Base-by-base conservation (phyloP, 2,888 invertebrate genomes). In the Caenorhabditis imperialis region DNA sequence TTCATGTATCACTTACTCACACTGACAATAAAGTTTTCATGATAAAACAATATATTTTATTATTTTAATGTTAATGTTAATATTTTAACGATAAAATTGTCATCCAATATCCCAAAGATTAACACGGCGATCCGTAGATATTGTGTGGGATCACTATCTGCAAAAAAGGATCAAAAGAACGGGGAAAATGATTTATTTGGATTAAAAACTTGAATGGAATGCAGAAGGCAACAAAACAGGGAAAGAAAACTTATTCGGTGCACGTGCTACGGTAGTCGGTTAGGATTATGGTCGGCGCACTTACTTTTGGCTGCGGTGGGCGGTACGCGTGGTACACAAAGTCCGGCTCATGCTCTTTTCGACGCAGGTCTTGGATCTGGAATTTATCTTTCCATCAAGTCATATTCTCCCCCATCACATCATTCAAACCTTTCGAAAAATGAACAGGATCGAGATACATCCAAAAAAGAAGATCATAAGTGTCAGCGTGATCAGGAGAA, bases 311-410 rank as follows among this genome's bases (percentile, higher is more conserved):
- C 48, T 75, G 75, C 27, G 70, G 75, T 35, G 70, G 63, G 23
- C 65, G 70, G 48, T 75, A 75, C 12, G 75, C 75, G 47, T 75
- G 75, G 38, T 75, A 75, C 1, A 69, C 75, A 23, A 75, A 75
- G 37, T 75, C 75, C 10, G 75, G 75, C 38, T 75, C 67, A 33
- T 62, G 42, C 16, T 75, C 70, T 55, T 75, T 75, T 6, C 51
- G 61, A 1, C 75, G 75, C 14, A 75, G n/a, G 22, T 63, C 40
- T 47, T 75, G 74, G 25, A 75, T 69, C 69, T 73, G 50, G 23
- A 62, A 35, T n/a, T n/a, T n/a, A n/a, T n/a, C n/a, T n/a, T n/a
- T n/a, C n/a, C n/a, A 7, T 30, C 30, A 10, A 6, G 30, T 30
- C 30, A 10, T 10, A 7, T 30, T 30, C 7, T 6, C 30, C 7